Percentiles rank a stretch among this genome's conserved stretches.
Evolutionary conservation across 2,113 vertebrate species (phyloP).

Genomic region (Platanista minor): DNA sequence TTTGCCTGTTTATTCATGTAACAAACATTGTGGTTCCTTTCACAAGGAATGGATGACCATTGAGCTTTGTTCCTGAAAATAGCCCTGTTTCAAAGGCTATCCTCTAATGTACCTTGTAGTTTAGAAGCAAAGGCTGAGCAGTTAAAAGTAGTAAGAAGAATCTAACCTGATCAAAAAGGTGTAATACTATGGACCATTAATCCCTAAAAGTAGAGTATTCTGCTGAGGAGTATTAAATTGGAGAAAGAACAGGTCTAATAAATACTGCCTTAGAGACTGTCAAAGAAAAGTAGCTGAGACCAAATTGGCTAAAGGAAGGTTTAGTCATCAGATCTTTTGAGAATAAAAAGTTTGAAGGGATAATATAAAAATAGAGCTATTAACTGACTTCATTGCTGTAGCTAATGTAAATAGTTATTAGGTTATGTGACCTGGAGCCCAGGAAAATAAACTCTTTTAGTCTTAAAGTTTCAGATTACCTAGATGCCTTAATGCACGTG

Average conservation of each 20-base stretch:
- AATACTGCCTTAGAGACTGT: constrained; percentile 37
- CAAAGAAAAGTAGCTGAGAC: constrained; percentile 9
- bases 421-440: background rate
- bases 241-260: constrained; percentile 38
- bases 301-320: constrained; percentile 49
- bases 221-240: background rate
- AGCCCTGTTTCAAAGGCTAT: background rate
- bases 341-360: constrained; percentile 27
- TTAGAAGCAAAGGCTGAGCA: constrained; percentile 13
- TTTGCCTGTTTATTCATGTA: background rate
- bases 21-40: background rate
- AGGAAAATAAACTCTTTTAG: constrained; percentile 1
- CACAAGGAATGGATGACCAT: background rate
- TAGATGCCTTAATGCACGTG: background rate
- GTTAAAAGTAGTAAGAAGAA: constrained; percentile 6
- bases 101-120: background rate
- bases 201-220: background rate
- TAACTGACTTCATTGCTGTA: background rate
- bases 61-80: background rate
- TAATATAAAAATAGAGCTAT: constrained; percentile 48
- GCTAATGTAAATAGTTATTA: constrained; percentile 35
- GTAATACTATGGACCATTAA: constrained; percentile 33
- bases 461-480: background rate
- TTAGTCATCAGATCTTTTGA: constrained; percentile 11
- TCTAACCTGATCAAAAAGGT: constrained; percentile 30